Conservation (phyloP, 2,113 vertebrate genomes). For the Meleagris gallopavo region DNA sequence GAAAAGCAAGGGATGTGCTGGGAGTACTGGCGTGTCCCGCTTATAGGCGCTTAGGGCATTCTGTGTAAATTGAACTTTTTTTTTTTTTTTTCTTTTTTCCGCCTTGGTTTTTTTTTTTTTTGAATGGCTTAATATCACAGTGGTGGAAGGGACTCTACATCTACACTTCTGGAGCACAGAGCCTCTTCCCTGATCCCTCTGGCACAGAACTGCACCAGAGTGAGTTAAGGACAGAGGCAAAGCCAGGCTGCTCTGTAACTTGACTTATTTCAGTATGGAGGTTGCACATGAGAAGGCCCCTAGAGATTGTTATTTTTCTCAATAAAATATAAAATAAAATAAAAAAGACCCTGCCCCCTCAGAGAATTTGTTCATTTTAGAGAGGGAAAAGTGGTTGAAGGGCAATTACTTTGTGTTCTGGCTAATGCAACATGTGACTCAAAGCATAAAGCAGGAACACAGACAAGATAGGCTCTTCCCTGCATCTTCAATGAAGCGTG, state of each 20-base stretch:
- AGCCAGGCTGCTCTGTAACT: not conserved
- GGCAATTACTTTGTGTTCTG: conserved; percentile 41
- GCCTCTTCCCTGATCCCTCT: conserved; percentile 35
- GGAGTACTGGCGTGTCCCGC: not conserved
- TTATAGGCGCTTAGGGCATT: conserved; percentile 29
- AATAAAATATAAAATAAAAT: not conserved
- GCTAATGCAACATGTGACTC: conserved; percentile 52
- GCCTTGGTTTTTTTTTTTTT: accelerated
- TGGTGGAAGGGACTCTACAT: conserved; percentile 64
- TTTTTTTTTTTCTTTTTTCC: too few species aligned
- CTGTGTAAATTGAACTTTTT: conserved; percentile 55
- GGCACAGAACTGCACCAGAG: conserved; percentile 42
- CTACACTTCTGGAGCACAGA: conserved; percentile 12
- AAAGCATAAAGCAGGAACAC: conserved; percentile 50
- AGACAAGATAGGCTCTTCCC: conserved; percentile 32
- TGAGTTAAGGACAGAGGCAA: conserved; percentile 61
- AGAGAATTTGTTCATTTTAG: conserved; percentile 18
- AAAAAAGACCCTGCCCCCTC: not conserved
- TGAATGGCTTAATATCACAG: conserved; percentile 52
- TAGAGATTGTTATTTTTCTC: not conserved
- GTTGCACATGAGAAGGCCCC: not conserved
- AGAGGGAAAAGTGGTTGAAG: conserved; percentile 37
- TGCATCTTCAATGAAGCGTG: conserved; percentile 5
- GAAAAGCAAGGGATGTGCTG: conserved; percentile 13
- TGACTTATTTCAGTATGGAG: conserved; percentile 30